These are phyloP conservation scores for Alexandromys fortis DNA, from an alignment of 2,113 vertebrate genomes.

Conservation along the genomic window DNA sequence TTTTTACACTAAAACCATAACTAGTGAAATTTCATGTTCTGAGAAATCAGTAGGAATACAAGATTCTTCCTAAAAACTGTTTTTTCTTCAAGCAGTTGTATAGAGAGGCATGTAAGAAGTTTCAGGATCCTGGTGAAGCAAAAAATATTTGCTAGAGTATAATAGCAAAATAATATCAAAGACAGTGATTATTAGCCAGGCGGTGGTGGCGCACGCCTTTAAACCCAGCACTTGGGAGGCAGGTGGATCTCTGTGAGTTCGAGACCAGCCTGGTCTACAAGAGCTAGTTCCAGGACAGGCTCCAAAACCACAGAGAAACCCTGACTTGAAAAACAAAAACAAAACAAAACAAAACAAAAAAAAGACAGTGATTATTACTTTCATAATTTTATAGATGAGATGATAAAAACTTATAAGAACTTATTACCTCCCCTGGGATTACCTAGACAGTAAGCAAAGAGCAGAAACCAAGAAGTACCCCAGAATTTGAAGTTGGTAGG, in stretches of 20 bases:
- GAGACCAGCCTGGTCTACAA: too few relatives aligned
- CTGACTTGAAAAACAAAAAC: too few relatives aligned
- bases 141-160: not conserved
- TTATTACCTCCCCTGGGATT: not conserved
- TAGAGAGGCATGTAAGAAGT: not conserved
- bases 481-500: not conserved
- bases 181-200: not conserved
- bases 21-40: not conserved
- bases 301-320: too few relatives aligned
- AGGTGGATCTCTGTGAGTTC: too few relatives aligned
- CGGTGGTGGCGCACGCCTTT: too few relatives aligned
- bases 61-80: not conserved
- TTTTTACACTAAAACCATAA: not conserved
- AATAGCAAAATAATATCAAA: not conserved
- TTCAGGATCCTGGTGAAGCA: not conserved
- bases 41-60: not conserved
- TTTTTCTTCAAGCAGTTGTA: not conserved
- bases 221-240: too few relatives aligned
- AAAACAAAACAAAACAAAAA: too few relatives aligned
- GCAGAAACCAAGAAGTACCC: not conserved
- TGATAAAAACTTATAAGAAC: not conserved
- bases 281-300: too few relatives aligned
- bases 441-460: not conserved
- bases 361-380: not conserved
- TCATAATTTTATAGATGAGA: constrained; percentile 29